Base-by-base conservation (phyloP, 2,888 invertebrate genomes). In the Mimas tiliae region DNA sequence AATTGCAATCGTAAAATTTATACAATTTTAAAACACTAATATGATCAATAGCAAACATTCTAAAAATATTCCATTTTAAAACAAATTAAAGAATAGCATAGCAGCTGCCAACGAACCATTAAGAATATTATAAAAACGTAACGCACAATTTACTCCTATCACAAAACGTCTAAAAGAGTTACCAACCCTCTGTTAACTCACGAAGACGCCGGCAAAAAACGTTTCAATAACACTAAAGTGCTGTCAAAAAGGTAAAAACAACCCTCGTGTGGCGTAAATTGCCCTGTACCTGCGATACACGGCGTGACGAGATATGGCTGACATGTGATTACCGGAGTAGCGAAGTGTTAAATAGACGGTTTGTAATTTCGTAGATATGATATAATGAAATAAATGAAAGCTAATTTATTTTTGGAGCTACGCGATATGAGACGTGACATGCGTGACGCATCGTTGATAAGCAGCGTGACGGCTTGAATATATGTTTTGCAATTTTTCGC, bases 271-370 rank as follows among this genome's bases (percentile, higher is more conserved):
- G 68, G 33, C 63, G 50, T 65, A 68, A 73, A 70, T 72, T 70
- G 70, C 68, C 70, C 67, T 68, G 73, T 72, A 69, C 65, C 68
- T 68, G 69, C 63, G 66, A 69, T 73, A 68, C 70, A 71, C 70
- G 70, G 75, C 74, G 76, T 70, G 74, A 70, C 73, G 71, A 69
- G 78, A 76, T 76, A 75, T n/a, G 53, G 33, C 33, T n/a, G 53
- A 53, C 58, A 58, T 42, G 38, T 75, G 75, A 78, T 76, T 74
- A 72, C 71, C 62, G 62, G 67, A 70, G 72, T 74, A 76, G 74
- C 78, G 70, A 74, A 67, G 69, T 67, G 70, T 75, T 77, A 75
- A 77, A 75, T 76, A 73, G 73, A 69, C 67, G 63, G 14, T 58
- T 48, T 65, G 47, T 64, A 53, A 48, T 52, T 48, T 58, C 47